Conservation (phyloP, 2,797 vertebrate species). For the Potorous gilbertii region DNA sequence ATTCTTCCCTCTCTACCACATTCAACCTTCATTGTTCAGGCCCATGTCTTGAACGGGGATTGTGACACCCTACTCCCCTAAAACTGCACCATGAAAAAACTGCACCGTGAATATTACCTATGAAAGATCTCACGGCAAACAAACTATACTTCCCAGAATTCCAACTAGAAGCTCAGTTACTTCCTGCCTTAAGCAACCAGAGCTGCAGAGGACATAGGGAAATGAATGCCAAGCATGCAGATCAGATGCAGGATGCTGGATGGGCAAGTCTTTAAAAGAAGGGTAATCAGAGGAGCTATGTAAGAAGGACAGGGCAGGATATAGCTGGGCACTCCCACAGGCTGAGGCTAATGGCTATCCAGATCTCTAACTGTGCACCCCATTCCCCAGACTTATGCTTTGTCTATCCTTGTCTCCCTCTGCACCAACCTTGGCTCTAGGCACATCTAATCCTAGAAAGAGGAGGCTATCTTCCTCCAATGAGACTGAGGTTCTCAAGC, state of each 20-base stretch:
- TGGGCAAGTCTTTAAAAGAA: too few species aligned
- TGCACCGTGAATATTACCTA: neutral
- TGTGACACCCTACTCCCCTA: neutral
- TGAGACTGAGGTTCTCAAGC: too few species aligned
- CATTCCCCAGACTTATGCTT: neutral
- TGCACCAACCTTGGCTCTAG: neutral
- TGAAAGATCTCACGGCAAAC: neutral
- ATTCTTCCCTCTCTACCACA: too few species aligned
- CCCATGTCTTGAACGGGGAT: neutral
- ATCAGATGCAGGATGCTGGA: neutral
- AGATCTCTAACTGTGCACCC: neutral
- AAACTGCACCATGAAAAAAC: neutral
- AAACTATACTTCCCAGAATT: neutral
- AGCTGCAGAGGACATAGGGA: neutral
- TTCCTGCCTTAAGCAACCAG: neutral
- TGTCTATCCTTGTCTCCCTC: neutral
- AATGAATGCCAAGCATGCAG: neutral
- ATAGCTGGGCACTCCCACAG: too few species aligned
- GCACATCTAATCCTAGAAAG: neutral
- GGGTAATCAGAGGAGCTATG: too few species aligned
- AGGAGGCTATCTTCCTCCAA: neutral
- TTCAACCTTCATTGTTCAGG: neutral
- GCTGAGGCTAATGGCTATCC: neutral
- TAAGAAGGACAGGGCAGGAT: neutral
- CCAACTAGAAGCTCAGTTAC: neutral